Evolutionary conservation across 2,888 invertebrate genomes (phyloP).

Genomic region (Ctena decussata): DNA sequence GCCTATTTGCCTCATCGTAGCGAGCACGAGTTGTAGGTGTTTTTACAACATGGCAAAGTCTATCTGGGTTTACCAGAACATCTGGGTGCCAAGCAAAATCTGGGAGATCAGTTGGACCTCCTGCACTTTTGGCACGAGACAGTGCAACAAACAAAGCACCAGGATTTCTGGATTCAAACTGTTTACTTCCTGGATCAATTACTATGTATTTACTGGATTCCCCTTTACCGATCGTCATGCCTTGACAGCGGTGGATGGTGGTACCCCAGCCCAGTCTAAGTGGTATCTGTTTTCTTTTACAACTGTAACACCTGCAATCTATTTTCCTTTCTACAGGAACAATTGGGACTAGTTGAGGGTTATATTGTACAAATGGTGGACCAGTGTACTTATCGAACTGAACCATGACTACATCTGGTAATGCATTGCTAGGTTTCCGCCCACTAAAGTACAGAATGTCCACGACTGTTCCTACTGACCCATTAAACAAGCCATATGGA

Average conservation of each 20-base stretch:
- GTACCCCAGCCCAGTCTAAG: neutral
- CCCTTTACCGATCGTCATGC: neutral
- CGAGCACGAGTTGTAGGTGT: conserved; percentile 12
- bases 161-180: neutral
- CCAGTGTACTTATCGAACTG: neutral
- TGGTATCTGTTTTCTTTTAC: neutral
- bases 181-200: neutral
- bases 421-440: neutral
- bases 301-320: neutral
- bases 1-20: conserved; percentile 32
- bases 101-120: conserved; percentile 1
- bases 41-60: neutral
- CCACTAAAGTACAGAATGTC: neutral
- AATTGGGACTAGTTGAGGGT: conserved; percentile 17
- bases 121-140: conserved; percentile 22
- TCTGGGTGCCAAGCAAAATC: neutral
- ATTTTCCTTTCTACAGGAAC: conserved; percentile 28
- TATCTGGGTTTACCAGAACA: neutral
- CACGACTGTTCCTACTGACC: conserved; percentile 16
- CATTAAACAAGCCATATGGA: conserved; percentile 31
- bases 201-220: neutral
- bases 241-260: neutral
- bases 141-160: neutral
- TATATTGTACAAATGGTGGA: neutral
- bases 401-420: neutral